A percentile compares a stretch with the other conserved stretches of the same genome.
These are phyloP conservation scores for Zoanthus sociatus DNA, from an alignment of 92 coral and sea anemone species.

Conservation along the genomic window DNA sequence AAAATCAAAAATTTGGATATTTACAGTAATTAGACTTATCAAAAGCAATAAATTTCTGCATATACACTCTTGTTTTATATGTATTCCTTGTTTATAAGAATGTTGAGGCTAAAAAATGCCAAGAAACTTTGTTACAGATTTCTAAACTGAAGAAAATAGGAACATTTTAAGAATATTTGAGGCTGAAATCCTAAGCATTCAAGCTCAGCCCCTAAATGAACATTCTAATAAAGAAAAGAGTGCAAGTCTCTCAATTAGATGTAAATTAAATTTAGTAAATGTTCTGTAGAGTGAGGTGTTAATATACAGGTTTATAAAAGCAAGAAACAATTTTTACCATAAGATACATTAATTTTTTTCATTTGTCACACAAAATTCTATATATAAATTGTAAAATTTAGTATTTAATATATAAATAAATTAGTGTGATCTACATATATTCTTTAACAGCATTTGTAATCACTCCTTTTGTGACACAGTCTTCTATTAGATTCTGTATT, in stretches of 20 bases:
- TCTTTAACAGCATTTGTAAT: too few relatives aligned
- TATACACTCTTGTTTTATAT: background rate
- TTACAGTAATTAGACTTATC: background rate
- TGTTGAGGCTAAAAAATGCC: background rate
- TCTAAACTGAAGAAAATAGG: background rate
- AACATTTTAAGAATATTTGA: background rate
- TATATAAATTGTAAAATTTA: background rate
- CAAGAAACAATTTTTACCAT: background rate
- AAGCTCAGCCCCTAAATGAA: background rate
- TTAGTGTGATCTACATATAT: background rate
- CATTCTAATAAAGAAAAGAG: background rate
- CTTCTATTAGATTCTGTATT: too few relatives aligned
- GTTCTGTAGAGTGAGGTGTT: background rate
- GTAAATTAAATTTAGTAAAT: background rate
- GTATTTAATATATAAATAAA: too few relatives aligned
- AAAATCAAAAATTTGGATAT: too few relatives aligned
- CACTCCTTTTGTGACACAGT: too few relatives aligned
- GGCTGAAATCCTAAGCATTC: background rate
- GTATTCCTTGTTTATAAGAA: background rate
- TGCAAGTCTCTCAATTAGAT: background rate
- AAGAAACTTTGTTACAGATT: background rate
- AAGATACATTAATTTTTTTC: background rate
- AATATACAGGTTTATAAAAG: background rate
- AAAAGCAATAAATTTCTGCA: background rate
- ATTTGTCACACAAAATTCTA: background rate